A percentile compares a stretch with the other conserved stretches of the same genome.
Conservation (phyloP, 2,888 invertebrate species). For the Laothoe populi region DNA sequence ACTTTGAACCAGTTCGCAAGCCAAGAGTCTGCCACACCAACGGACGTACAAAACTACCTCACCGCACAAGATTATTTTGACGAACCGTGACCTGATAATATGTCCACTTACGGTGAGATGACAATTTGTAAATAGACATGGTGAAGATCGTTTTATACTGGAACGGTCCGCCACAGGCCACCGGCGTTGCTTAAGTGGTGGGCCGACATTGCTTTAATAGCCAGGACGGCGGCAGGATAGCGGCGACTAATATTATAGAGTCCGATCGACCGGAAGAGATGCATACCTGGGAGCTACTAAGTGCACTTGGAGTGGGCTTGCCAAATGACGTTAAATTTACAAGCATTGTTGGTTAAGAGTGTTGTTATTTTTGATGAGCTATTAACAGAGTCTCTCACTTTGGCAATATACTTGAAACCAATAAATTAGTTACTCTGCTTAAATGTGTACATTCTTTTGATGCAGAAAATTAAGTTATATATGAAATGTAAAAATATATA, state of each 20-base stretch:
- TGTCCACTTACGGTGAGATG: conserved; percentile 3
- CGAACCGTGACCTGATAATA: background rate
- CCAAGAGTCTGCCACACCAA: no score
- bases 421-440: no score
- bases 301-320: conserved; percentile 21
- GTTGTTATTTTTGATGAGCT: background rate
- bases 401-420: no score
- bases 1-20: no score
- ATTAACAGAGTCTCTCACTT: no score
- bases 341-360: background rate
- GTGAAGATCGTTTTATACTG: conserved; percentile 15
- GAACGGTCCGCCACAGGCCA: conserved; percentile 9
- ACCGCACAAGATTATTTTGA: background rate
- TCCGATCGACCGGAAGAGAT: conserved; percentile 24
- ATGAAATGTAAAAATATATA: no score
- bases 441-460: no score
- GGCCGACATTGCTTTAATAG: conserved; percentile 34
- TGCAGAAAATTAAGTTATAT: no score
- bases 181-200: conserved; percentile 30
- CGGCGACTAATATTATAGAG: conserved; percentile 34
- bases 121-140: conserved; percentile 17
- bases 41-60: background rate
- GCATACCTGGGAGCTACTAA: conserved; percentile 2
- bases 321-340: background rate
- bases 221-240: conserved; percentile 26